A percentile compares a stretch with the other conserved stretches of the same genome.
Evolutionary conservation across 2,113 vertebrate species (phyloP).

Genomic region (Acrocephalus kingi): DNA sequence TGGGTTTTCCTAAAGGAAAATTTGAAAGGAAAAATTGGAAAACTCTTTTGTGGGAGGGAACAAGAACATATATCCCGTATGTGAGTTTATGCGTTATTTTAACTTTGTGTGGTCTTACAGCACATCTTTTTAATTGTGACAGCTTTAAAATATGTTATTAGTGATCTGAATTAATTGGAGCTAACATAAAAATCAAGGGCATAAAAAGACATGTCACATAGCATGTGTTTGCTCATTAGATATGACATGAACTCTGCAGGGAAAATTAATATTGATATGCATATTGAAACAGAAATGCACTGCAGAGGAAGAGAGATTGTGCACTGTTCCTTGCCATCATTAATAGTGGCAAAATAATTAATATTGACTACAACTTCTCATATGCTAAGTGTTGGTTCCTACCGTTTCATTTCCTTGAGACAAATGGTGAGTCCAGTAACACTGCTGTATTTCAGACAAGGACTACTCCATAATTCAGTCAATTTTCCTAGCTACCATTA

Average conservation of each 20-base stretch:
- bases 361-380: not conserved
- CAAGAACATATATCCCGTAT: not conserved
- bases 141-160: slow-evolving; percentile 18
- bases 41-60: not conserved
- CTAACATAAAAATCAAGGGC: slow-evolving; percentile 23
- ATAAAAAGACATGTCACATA: slow-evolving; percentile 19
- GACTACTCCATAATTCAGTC: not conserved
- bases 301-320: not conserved
- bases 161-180: slow-evolving; percentile 33
- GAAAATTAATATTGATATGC: slow-evolving; percentile 47
- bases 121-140: not conserved
- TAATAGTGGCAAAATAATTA: not conserved
- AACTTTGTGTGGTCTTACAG: not conserved
- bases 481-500: not conserved
- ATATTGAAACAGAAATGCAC: slow-evolving; percentile 30
- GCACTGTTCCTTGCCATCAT: not conserved
- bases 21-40: not conserved
- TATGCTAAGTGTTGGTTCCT: not conserved
- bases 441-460: not conserved
- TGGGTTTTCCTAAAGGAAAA: not conserved
- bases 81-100: not conserved
- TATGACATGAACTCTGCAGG: slow-evolving; percentile 9
- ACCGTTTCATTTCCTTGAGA: not conserved
- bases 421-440: not conserved
- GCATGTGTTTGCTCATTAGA: slow-evolving; percentile 33